Conservation (phyloP, 1,140 invertebrate genomes). For the Caenorhabditis remanei region DNA sequence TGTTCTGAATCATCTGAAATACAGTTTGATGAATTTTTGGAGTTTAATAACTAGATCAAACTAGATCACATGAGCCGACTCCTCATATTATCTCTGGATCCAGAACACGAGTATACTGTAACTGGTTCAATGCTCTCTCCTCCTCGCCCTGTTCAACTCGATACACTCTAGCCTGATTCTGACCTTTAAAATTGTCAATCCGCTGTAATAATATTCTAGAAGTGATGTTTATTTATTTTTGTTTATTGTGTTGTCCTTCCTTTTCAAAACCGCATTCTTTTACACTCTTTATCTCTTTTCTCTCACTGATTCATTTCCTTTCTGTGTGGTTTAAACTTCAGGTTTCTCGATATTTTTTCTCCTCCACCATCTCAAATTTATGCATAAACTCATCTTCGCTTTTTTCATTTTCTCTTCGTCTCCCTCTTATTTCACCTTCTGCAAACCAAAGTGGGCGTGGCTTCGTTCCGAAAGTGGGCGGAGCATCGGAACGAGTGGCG, state of each 20-base stretch:
- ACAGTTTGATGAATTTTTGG: too few relatives aligned
- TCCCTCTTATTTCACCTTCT: not conserved
- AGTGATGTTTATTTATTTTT: conserved; percentile 24
- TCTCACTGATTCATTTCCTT: conserved; percentile 4
- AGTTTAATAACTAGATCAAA: too few relatives aligned
- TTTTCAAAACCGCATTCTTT: conserved; percentile 33
- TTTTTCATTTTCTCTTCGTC: not conserved
- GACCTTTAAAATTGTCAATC: not conserved
- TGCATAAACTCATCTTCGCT: conserved; percentile 7
- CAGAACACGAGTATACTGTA: too few relatives aligned
- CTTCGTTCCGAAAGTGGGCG: conserved; percentile 39
- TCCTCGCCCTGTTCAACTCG: not conserved
- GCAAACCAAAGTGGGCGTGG: conserved; percentile 29
- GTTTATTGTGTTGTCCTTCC: conserved; percentile 21
- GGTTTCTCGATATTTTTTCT: conserved; percentile 34
- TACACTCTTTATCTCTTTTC: conserved; percentile 3
- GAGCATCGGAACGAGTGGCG: not conserved
- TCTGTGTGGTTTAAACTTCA: conserved; percentile 50
- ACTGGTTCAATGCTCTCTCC: too few relatives aligned
- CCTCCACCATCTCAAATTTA: conserved; percentile 21
- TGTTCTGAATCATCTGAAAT: too few relatives aligned
- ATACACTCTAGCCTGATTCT: not conserved
- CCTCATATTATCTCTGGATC: too few relatives aligned
- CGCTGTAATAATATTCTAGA: not conserved
- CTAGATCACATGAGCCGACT: too few relatives aligned